Conservation (phyloP, 1,140 invertebrate genomes). For the Arctopsyche grandis region DNA sequence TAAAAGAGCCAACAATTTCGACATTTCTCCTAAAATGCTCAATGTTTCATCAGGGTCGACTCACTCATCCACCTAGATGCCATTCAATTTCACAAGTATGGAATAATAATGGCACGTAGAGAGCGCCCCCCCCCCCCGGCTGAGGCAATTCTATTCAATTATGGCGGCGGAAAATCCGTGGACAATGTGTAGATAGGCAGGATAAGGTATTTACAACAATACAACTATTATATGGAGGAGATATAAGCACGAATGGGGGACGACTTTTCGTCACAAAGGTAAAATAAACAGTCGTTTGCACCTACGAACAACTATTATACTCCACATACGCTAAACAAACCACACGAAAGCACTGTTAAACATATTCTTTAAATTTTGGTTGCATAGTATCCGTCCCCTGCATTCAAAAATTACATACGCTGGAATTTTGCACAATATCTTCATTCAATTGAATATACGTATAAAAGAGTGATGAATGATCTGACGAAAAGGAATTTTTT, state of each 20-base stretch:
- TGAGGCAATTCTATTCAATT: conserved; percentile 29
- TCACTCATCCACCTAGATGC: neutral
- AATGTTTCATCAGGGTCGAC: neutral
- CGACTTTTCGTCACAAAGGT: conserved; percentile 23
- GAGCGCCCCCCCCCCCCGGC: neutral
- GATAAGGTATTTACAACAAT: conserved; percentile 32
- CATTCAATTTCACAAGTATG: conserved; percentile 29
- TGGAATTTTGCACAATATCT: too few relatives aligned
- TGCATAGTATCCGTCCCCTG: too few relatives aligned
- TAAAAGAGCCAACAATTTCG: conserved; percentile 15
- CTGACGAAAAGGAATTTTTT: too few relatives aligned
- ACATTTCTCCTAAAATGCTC: neutral
- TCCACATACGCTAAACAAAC: neutral
- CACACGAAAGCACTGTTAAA: neutral
- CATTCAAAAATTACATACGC: too few relatives aligned
- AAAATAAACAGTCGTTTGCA: conserved; percentile 21
- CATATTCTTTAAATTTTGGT: neutral
- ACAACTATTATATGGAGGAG: conserved; percentile 23
- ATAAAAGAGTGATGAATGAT: too few relatives aligned
- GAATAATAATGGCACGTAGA: conserved; percentile 30
- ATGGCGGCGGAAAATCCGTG: conserved; percentile 23
- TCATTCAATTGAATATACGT: too few relatives aligned
- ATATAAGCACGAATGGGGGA: conserved; percentile 26
- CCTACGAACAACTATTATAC: neutral
- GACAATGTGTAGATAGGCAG: conserved; percentile 29